These are phyloP conservation scores for Cerceris ruficornis DNA, from an alignment of 2,888 invertebrate species.

Conservation along the genomic window DNA sequence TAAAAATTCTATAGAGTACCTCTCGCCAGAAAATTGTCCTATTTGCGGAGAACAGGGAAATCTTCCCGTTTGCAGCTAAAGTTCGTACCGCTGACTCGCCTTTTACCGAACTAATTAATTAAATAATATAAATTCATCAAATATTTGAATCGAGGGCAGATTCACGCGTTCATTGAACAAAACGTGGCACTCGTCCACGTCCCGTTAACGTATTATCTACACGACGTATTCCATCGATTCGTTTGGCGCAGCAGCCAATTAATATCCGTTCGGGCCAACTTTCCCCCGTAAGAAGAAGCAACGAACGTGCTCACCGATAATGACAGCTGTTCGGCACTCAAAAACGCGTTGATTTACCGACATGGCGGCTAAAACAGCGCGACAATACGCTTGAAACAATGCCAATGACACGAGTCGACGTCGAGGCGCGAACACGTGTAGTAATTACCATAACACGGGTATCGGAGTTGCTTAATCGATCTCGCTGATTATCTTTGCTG, in stretches of 20 bases:
- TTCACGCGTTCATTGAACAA: neutral
- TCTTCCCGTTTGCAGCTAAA: too few species aligned
- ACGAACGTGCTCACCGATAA: slow-evolving; percentile 19
- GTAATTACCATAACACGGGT: slow-evolving; percentile 73
- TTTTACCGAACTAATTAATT: too few species aligned
- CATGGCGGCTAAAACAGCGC: slow-evolving; percentile 46
- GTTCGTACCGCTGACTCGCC: too few species aligned
- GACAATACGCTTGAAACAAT: slow-evolving; percentile 71
- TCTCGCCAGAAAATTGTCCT: too few species aligned
- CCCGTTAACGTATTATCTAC: slow-evolving; percentile 45
- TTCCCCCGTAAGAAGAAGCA: slow-evolving; percentile 45
- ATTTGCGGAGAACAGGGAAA: too few species aligned
- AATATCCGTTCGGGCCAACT: slow-evolving; percentile 62
- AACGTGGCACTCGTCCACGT: slow-evolving; percentile 42
- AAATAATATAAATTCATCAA: neutral
- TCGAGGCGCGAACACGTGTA: slow-evolving; percentile 69
- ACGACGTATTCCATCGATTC: slow-evolving; percentile 53
- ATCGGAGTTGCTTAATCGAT: slow-evolving; percentile 38
- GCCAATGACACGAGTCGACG: slow-evolving; percentile 60
- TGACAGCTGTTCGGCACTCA: slow-evolving; percentile 58
- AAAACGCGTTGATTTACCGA: slow-evolving; percentile 59
- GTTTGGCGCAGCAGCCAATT: slow-evolving; percentile 61
- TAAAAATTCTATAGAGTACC: too few species aligned
- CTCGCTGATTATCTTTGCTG: slow-evolving; percentile 39
- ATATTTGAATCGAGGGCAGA: slow-evolving; percentile 5